Evolutionary conservation across 1,140 invertebrate genomes (phyloP).

Genomic region (Papilio helenus): DNA sequence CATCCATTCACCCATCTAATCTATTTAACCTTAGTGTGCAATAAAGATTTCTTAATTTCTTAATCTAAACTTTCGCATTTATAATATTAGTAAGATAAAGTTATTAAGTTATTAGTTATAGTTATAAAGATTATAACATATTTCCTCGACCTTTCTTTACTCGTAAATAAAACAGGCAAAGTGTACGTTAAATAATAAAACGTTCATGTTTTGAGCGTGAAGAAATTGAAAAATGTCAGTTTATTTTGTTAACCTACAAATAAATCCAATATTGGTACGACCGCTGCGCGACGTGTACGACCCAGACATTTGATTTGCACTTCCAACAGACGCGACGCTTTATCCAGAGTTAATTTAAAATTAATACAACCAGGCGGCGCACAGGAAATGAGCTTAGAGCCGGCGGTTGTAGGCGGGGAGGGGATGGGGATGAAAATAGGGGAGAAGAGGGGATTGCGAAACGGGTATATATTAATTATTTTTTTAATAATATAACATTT

Average conservation of each 20-base stretch:
- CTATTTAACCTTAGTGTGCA: too few species aligned
- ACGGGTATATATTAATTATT: constrained; percentile 1
- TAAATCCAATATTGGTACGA: neutral
- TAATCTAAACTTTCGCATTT: too few species aligned
- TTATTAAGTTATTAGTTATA: too few species aligned
- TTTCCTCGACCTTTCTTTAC: too few species aligned
- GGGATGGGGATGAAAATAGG: constrained; percentile 44
- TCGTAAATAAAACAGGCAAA: too few species aligned
- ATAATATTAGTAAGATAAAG: too few species aligned
- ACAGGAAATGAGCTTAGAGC: constrained; percentile 84
- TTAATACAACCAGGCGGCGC: constrained; percentile 85
- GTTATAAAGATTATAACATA: too few species aligned
- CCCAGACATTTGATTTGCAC: constrained; percentile 30
- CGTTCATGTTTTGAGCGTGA: too few species aligned
- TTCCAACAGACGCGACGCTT: constrained; percentile 56
- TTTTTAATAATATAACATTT: too few species aligned
- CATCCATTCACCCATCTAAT: too few species aligned
- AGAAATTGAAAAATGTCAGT: neutral
- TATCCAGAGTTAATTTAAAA: constrained; percentile 85
- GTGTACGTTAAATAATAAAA: too few species aligned
- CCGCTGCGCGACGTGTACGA: neutral
- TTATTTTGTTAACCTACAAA: neutral
- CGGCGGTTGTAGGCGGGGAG: constrained; percentile 52
- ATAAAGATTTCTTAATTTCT: too few species aligned
- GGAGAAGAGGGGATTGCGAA: constrained; percentile 57